Evolutionary conservation across 2,888 invertebrate genomes (phyloP).

Genomic region (Pseudolycoriella hygida): DNA sequence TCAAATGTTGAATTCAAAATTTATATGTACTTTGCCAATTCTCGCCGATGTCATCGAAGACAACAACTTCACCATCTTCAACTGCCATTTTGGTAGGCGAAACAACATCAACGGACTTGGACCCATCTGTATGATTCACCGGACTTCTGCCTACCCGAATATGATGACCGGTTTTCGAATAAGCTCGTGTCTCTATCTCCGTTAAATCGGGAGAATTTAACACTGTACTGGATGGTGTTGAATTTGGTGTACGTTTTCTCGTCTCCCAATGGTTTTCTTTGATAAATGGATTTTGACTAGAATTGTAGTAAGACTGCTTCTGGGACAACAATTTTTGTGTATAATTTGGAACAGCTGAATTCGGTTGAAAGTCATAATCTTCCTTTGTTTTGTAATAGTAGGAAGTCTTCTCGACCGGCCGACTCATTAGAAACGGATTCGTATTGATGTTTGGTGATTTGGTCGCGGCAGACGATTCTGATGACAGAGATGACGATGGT

Average conservation of each 20-base stretch:
- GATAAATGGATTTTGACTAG: slow-evolving; percentile 10
- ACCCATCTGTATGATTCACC: slow-evolving; percentile 13
- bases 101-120: background rate
- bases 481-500: slow-evolving; percentile 25
- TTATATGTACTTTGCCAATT: slow-evolving; percentile 46
- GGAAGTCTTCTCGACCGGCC: background rate
- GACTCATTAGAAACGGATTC: slow-evolving; percentile 23
- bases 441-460: slow-evolving; percentile 25
- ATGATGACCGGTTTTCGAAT: slow-evolving; percentile 23
- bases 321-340: background rate
- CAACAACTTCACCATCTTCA: slow-evolving; percentile 56
- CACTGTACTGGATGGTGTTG: slow-evolving; percentile 19
- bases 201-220: slow-evolving; percentile 23
- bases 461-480: slow-evolving; percentile 26
- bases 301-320: slow-evolving; percentile 8
- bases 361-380: background rate
- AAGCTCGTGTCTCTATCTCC: slow-evolving; percentile 15
- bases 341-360: background rate
- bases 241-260: slow-evolving; percentile 8
- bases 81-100: slow-evolving; percentile 27
- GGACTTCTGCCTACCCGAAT: slow-evolving; percentile 27
- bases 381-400: background rate
- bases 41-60: slow-evolving; percentile 73
- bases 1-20: slow-evolving; percentile 12
- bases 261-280: slow-evolving; percentile 10